phyloP scores from a whole-genome alignment of 2,888 invertebrate species.

The Amiota communis region DNA sequence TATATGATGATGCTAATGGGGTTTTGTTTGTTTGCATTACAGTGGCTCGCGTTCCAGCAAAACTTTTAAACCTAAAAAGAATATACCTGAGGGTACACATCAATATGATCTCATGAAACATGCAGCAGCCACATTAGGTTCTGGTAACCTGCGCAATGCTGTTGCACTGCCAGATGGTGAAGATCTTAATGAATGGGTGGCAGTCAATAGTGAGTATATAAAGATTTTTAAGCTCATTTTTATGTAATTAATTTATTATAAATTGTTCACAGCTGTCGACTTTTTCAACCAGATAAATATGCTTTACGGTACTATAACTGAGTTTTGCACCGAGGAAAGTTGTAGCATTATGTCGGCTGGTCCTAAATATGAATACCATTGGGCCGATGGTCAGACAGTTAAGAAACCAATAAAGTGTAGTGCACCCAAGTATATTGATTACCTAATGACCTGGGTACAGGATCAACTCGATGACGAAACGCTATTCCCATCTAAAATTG shows the following conservation, averaged over 20 bases:
- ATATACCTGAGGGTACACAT: slow-evolving; percentile 98
- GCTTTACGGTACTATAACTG: slow-evolving; percentile 99
- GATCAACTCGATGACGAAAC: slow-evolving; percentile 99
- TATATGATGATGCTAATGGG: neutral
- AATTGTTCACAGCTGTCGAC: slow-evolving; percentile 86
- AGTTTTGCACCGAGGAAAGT: slow-evolving; percentile 97
- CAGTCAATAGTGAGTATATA: slow-evolving; percentile 93
- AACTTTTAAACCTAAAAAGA: slow-evolving; percentile 99
- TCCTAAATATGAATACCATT: slow-evolving; percentile 99
- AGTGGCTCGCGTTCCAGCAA: slow-evolving; percentile 86
- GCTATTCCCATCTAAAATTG: slow-evolving; percentile 98
- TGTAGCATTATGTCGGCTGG: slow-evolving; percentile 99
- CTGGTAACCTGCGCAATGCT: slow-evolving; percentile 95
- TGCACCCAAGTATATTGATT: slow-evolving; percentile 99
- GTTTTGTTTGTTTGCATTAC: slow-evolving; percentile 15
- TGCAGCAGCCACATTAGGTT: slow-evolving; percentile 98
- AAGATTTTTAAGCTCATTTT: neutral
- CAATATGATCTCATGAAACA: slow-evolving; percentile 99
- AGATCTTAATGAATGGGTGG: slow-evolving; percentile 99
- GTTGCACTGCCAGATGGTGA: slow-evolving; percentile 98
- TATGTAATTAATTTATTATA: neutral
- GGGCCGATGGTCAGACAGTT: slow-evolving; percentile 98
- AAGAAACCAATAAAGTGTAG: slow-evolving; percentile 99
- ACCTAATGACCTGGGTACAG: slow-evolving; percentile 99
- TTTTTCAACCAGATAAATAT: slow-evolving; percentile 99